Evolutionary conservation across 2,797 vertebrate genomes (phyloP).

Genomic region (Labroides dimidiatus): DNA sequence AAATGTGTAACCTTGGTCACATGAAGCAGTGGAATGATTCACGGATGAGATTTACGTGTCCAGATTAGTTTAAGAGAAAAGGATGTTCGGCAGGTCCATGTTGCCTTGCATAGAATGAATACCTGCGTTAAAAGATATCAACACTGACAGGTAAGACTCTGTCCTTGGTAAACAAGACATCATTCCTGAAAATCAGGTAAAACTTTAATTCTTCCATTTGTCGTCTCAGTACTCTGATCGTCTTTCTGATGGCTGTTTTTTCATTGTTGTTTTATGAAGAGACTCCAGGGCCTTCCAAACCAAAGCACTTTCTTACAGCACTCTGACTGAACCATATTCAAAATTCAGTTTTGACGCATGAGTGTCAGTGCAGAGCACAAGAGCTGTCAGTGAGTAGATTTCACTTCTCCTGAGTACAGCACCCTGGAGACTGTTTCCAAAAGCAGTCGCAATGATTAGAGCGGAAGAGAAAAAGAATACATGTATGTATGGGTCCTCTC

Average conservation of each 20-base stretch:
- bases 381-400: constrained; percentile 53
- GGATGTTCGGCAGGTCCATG: not conserved
- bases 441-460: constrained; percentile 56
- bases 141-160: no score
- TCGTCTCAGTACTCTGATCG: not conserved
- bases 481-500: not conserved
- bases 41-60: not conserved
- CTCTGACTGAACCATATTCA: constrained; percentile 33
- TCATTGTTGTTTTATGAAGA: constrained; percentile 15
- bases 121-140: no score
- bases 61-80: not conserved
- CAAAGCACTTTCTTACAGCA: constrained; percentile 7
- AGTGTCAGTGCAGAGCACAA: constrained; percentile 29
- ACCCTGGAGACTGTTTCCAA: constrained; percentile 52
- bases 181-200: no score
- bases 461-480: constrained; percentile 32
- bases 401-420: constrained; percentile 35
- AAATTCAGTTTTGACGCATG: constrained; percentile 38
- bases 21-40: not conserved
- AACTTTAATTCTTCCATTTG: no score
- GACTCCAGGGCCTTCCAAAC: constrained; percentile 13
- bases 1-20: not conserved
- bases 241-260: constrained; percentile 5
- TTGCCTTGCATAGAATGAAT: not conserved
- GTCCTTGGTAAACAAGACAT: no score